Percentiles rank a stretch among this genome's conserved stretches.
phyloP scores from a whole-genome alignment of 2,113 vertebrate species.

The Dipodomys spectabilis region DNA sequence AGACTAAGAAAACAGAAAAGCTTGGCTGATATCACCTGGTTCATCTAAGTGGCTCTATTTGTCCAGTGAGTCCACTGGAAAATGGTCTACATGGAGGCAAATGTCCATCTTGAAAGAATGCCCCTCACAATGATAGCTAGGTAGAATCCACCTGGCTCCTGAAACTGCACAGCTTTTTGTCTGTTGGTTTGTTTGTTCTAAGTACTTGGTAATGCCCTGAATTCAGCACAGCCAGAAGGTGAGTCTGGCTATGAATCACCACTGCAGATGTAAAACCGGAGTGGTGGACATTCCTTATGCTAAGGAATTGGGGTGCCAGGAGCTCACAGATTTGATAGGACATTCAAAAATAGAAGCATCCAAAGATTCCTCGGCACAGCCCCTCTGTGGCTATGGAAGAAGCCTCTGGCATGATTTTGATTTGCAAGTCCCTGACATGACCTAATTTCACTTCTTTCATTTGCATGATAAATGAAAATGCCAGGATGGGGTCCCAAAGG shows the following conservation, averaged over 20 bases:
- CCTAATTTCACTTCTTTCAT: constrained; percentile 83
- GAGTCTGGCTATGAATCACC: background rate
- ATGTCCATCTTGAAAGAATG: background rate
- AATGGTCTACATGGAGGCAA: background rate
- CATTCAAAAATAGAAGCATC: constrained; percentile 38
- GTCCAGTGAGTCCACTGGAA: background rate
- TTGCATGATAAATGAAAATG: constrained; percentile 80
- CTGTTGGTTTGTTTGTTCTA: too few relatives aligned
- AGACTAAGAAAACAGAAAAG: background rate
- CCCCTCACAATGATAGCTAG: background rate
- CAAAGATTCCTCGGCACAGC: background rate
- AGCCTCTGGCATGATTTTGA: constrained; percentile 77
- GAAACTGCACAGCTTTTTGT: background rate
- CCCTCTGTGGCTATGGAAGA: constrained; percentile 53
- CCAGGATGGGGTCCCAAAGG: constrained; percentile 65
- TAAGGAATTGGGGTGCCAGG: background rate
- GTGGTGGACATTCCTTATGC: background rate
- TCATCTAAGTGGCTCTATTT: background rate
- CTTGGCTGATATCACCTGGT: too few relatives aligned
- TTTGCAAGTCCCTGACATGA: constrained; percentile 72
- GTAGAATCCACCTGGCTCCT: background rate
- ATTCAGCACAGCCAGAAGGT: background rate
- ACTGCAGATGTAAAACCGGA: background rate
- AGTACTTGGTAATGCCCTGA: background rate
- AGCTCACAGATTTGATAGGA: background rate